phyloP scores from a whole-genome alignment of 2,888 invertebrate species.

The Drosophila neotestacea region DNA sequence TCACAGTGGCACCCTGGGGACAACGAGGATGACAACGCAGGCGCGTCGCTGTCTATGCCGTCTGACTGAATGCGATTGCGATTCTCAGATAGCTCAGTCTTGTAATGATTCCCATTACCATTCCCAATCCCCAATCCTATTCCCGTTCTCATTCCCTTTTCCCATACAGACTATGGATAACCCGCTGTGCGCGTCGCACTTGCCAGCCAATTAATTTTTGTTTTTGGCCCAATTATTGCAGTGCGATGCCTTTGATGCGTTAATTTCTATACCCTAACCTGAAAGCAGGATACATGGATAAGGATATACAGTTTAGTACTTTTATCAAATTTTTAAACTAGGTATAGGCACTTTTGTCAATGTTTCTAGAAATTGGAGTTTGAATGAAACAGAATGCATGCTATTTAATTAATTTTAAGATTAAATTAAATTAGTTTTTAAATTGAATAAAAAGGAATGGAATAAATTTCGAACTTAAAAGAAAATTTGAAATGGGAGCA shows the following conservation, averaged over 20 bases:
- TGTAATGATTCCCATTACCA: slow-evolving; percentile 26
- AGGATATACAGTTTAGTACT: no score
- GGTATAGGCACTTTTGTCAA: no score
- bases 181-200: slow-evolving; percentile 58
- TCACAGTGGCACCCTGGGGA: slow-evolving; percentile 42
- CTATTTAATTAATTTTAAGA: not conserved
- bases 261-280: slow-evolving; percentile 45
- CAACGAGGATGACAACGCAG: slow-evolving; percentile 6
- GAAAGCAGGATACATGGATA: no score
- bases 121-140: slow-evolving; percentile 7
- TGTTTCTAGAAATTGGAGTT: no score
- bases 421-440: not conserved
- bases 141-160: slow-evolving; percentile 15
- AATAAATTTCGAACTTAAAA: not conserved
- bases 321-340: no score
- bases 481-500: not conserved
- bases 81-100: slow-evolving; percentile 38
- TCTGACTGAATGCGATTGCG: slow-evolving; percentile 25
- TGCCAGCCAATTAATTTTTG: slow-evolving; percentile 73
- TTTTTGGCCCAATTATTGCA: slow-evolving; percentile 67
- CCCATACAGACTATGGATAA: slow-evolving; percentile 15
- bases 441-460: no score
- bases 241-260: slow-evolving; percentile 64
- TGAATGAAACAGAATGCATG: no score
- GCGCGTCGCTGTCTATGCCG: slow-evolving; percentile 1